Evolutionary conservation across 1,140 invertebrate species (phyloP), one percentile per base, ranked within the genome.

Genomic region (Drosophila suzukii): DNA sequence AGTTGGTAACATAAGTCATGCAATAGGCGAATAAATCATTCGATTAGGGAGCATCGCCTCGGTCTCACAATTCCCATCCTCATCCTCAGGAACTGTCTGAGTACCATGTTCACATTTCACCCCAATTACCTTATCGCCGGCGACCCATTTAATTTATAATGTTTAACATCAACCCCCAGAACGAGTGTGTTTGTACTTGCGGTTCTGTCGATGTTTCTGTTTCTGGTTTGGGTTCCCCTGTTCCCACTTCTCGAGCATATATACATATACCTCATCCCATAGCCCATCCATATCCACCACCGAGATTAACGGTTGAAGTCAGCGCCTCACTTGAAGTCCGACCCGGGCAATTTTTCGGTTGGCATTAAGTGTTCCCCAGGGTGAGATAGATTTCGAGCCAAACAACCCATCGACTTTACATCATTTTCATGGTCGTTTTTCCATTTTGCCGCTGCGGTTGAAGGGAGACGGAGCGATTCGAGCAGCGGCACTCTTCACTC

Each of bases 61-160:
- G 49, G 17, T 41, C 32, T 34, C 27, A 5, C 12, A 11, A 36
- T 38, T 32, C 43, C 43, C 15, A 13, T 47, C 20, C 55, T 10
- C 34, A 54, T 24, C 41, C 58, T 50, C 44, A 27, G 12, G 15
- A 38, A 43, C 50, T 51, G 36, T 41, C 62, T 39, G 46, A 67
- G 55, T 75, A 46, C 41, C 73, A 59, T 78, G 81, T 81, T 88
- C 81, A 80, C 85, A 90, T 86, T 86, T 91, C 86, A 90, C 86
- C 86, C 86, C 86, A 90, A 90, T 90, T 90, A 90, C 86, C 82
- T 90, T 90, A 90, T 90, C 86, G 63, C 76, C 74, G 79, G 61
- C 82, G 88, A 86, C 79, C 88, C 88, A 90, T 78, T 91, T 90
- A 90, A 91, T 91, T 90, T 90, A 78, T 82, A 91, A 88, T 90